Conservation (phyloP, 1,140 invertebrate species). For the Drosophila cardini region DNA sequence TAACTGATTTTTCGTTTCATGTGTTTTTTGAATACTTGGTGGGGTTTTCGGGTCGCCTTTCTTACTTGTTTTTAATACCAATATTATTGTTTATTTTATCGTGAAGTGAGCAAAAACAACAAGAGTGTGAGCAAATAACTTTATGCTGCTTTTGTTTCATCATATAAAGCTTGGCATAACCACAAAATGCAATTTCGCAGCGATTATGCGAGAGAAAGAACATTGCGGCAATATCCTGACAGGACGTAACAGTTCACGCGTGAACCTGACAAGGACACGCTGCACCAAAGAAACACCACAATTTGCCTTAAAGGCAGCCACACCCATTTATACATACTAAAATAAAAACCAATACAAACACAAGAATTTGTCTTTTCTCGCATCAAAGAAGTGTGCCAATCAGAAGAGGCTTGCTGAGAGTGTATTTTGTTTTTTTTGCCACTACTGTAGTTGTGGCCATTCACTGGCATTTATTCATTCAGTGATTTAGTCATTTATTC, state of each 20-base stretch:
- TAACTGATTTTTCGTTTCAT: too few species aligned
- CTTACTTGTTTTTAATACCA: too few species aligned
- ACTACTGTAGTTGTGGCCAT: conserved; percentile 1
- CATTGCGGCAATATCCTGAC: conserved; percentile 48
- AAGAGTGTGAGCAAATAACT: not conserved
- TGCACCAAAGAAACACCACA: conserved; percentile 20
- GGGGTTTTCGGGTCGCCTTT: too few species aligned
- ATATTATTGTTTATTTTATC: conserved; percentile 16
- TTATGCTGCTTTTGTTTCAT: conserved; percentile 23
- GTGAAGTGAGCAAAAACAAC: not conserved
- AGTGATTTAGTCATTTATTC: conserved; percentile 18
- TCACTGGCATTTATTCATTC: conserved; percentile 32
- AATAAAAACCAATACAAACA: conserved; percentile 27
- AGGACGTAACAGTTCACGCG: conserved; percentile 58
- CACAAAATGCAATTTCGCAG: conserved; percentile 69
- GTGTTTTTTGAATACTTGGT: too few species aligned
- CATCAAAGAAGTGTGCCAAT: conserved; percentile 29
- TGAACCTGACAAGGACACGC: conserved; percentile 61
- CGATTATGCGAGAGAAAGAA: conserved; percentile 22
- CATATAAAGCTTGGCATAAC: conserved; percentile 16
- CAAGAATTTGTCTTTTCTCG: conserved; percentile 47
- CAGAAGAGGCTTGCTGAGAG: conserved; percentile 7
- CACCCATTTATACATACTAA: conserved; percentile 52
- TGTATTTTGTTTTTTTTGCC: not conserved
- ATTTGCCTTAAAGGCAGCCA: not conserved